These are phyloP conservation scores for Hippopotamus amphibius DNA, from an alignment of 2,113 vertebrate species.

Conservation along the genomic window DNA sequence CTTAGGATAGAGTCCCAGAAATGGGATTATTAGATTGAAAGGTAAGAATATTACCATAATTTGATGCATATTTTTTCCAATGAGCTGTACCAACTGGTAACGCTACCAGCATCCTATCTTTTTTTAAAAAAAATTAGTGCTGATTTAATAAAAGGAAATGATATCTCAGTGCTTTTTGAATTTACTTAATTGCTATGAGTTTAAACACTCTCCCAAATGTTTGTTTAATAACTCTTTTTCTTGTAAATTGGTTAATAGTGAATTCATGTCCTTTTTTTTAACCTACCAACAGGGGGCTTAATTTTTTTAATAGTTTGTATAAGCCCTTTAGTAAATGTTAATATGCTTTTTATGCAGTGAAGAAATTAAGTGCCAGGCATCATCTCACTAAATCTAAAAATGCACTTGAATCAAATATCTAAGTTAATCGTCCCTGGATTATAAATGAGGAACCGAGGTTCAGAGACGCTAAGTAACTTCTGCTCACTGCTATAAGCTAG, in stretches of 20 bases:
- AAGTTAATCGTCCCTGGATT: constrained; percentile 38
- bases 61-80: constrained; percentile 8
- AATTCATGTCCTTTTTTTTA: constrained; percentile 18
- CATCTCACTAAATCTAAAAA: constrained; percentile 57
- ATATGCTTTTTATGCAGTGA: background rate
- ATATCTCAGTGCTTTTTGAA: constrained; percentile 28
- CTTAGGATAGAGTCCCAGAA: background rate
- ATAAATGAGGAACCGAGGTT: background rate
- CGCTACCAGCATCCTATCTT: background rate
- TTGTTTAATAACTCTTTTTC: background rate
- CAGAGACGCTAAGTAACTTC: constrained; percentile 51
- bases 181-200: constrained; percentile 40
- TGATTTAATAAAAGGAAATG: constrained; percentile 49
- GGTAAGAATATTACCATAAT: constrained; percentile 25
- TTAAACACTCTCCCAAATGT: constrained; percentile 42
- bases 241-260: background rate
- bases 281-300: background rate
- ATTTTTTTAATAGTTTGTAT: background rate
- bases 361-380: constrained; percentile 43
- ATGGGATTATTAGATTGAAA: constrained; percentile 1
- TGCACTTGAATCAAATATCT: constrained; percentile 53
- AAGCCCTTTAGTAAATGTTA: constrained; percentile 36
- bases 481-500: background rate
- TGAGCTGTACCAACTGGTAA: background rate
- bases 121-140: background rate